Evolutionary conservation across 2,797 vertebrate species (phyloP).

Genomic region (Melanotaenia parkinsoni): DNA sequence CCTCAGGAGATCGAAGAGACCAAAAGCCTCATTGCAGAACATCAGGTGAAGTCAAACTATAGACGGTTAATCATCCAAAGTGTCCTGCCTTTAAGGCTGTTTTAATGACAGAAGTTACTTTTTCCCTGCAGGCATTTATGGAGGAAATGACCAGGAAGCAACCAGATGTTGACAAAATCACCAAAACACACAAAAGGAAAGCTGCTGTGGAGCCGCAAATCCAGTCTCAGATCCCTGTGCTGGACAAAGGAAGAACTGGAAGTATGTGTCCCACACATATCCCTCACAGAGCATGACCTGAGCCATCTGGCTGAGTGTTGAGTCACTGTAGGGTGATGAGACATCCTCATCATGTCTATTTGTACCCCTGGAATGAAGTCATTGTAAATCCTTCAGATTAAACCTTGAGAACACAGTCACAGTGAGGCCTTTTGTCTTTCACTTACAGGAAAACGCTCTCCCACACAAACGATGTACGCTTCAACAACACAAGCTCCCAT

Average conservation of each 20-base stretch:
- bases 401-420: constrained; percentile 21
- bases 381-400: constrained; percentile 34
- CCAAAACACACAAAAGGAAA: constrained; percentile 98
- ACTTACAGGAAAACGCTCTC: constrained; percentile 91
- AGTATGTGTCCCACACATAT: constrained; percentile 83
- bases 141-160: constrained; percentile 99
- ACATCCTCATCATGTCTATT: constrained; percentile 57
- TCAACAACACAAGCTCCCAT: constrained; percentile 90
- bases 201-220: constrained; percentile 88
- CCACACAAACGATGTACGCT: constrained; percentile 89
- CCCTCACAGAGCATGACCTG: constrained; percentile 46
- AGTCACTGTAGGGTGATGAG: constrained; percentile 55
- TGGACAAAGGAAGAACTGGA: constrained; percentile 91
- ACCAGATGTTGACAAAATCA: constrained; percentile 98
- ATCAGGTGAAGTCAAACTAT: constrained; percentile 86
- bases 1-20: constrained; percentile 96
- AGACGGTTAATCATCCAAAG: neutral
- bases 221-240: constrained; percentile 96
- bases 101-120: constrained; percentile 21
- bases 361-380: constrained; percentile 71
- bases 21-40: constrained; percentile 94
- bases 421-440: constrained; percentile 50
- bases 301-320: constrained; percentile 68
- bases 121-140: constrained; percentile 90
- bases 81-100: neutral